Conservation (phyloP, 2,888 invertebrate genomes). For the Pollenia amentaria region DNA sequence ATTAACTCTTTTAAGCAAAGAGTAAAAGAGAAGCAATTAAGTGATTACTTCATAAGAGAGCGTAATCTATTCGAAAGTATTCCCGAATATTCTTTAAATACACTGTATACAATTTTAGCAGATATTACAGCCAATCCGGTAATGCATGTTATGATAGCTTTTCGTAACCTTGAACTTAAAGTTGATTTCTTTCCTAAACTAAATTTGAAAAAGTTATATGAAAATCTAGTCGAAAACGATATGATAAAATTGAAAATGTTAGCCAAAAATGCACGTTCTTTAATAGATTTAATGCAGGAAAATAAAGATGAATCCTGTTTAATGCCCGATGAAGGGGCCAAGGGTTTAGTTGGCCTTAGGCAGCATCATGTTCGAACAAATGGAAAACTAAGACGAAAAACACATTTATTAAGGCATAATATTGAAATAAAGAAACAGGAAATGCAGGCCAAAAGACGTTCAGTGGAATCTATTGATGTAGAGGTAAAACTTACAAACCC, state of each 20-base stretch:
- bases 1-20: slow-evolving; percentile 87
- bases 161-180: slow-evolving; percentile 88
- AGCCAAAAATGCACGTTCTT: slow-evolving; percentile 77
- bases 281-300: slow-evolving; percentile 77
- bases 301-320: slow-evolving; percentile 47
- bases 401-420: slow-evolving; percentile 79
- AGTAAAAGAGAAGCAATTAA: slow-evolving; percentile 87
- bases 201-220: slow-evolving; percentile 86
- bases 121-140: slow-evolving; percentile 90
- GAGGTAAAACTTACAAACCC: slow-evolving; percentile 84
- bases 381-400: slow-evolving; percentile 86
- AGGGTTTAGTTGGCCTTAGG: slow-evolving; percentile 85
- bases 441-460: slow-evolving; percentile 78
- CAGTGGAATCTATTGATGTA: slow-evolving; percentile 86
- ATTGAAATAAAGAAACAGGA: slow-evolving; percentile 78
- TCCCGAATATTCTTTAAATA: slow-evolving; percentile 87
- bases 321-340: slow-evolving; percentile 82
- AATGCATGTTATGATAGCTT: slow-evolving; percentile 88
- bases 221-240: slow-evolving; percentile 86
- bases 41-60: slow-evolving; percentile 90
- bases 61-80: slow-evolving; percentile 91
- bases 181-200: slow-evolving; percentile 88
- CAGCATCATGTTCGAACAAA: slow-evolving; percentile 85
- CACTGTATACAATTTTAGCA: slow-evolving; percentile 88
- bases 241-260: slow-evolving; percentile 83